Evolutionary conservation across 2,113 vertebrate genomes (phyloP), one percentile per base, ranked within the genome.

Genomic region (Ctenomys sociabilis): DNA sequence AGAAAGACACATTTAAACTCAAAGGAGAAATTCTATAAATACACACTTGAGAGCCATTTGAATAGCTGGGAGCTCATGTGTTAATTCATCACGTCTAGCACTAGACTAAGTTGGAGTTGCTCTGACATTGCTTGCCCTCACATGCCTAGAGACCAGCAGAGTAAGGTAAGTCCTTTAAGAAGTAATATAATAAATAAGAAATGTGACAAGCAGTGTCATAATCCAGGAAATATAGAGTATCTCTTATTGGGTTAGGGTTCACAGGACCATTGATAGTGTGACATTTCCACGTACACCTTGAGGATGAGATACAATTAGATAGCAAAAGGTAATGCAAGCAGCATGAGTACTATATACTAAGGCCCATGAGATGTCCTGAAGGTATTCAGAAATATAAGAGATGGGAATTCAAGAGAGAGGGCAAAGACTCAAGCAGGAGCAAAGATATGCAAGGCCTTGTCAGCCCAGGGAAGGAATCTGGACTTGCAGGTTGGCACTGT

Each of bases 1-100:
- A 66, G 26, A 94, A 43, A 88, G 26, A 57, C 21, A 22, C 37
- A 83, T 35, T 19, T 85, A 49, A 77, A 52, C 26, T 68, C 7
- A 73, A 89, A 28, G 49, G 26, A 89, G 32, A 88, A 52, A 93
- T 10, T 82, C 40, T 70, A 82, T 35, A 94, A 85, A 90, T 37
- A 70, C 35, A 70, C 21, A n/a, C 57, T 10, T 77, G 85, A 84
- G 80, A 85, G 45, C 59, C n/a, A 68, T 78, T 4, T 59, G 32
- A 52, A 37, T 43, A 85, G 61, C 49, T 85, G 61, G 32, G 59
- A 52, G 37, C 32, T 70, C 21, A 14, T 54, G 12, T 37, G 54
- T 57, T 43, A 63, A 80, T 73, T 73, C 5, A 35, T 14, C 28
- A 54, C 4, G 6, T 84, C 24, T 45, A 37, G 24, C 57, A 49